Evolutionary conservation across 2,113 vertebrate genomes (phyloP).

Genomic region (Calidris pugnax): DNA sequence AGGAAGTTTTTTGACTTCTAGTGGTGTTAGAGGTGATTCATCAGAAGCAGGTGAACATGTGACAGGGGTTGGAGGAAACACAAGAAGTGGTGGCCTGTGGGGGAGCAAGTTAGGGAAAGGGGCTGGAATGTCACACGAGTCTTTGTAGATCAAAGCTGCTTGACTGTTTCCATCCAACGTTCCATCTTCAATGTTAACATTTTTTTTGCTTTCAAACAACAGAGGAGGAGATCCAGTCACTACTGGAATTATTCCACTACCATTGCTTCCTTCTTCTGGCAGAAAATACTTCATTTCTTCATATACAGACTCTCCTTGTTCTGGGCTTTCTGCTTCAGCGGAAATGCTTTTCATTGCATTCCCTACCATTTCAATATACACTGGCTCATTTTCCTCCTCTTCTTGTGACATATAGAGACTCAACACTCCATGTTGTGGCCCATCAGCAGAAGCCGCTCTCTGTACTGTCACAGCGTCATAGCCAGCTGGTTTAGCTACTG

Average conservation of each 20-base stretch:
- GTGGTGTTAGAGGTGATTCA: conserved; percentile 92
- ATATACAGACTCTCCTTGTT: conserved; percentile 88
- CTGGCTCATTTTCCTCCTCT: conserved; percentile 80
- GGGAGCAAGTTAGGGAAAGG: conserved; percentile 95
- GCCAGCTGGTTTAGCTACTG: conserved; percentile 58
- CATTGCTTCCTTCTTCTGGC: conserved; percentile 76
- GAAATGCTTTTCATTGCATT: conserved; percentile 71
- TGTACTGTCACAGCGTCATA: conserved; percentile 73
- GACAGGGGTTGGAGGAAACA: conserved; percentile 92
- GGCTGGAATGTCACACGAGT: conserved; percentile 88
- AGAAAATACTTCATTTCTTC: conserved; percentile 95
- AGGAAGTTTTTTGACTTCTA: conserved; percentile 94
- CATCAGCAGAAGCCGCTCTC: conserved; percentile 75
- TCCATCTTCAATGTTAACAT: conserved; percentile 12
- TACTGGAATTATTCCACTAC: conserved; percentile 30
- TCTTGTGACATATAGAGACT: conserved; percentile 77
- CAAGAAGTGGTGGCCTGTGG: conserved; percentile 90
- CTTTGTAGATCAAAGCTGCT: conserved; percentile 65
- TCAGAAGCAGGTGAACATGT: conserved; percentile 96
- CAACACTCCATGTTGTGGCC: conserved; percentile 65
- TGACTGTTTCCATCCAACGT: conserved; percentile 8
- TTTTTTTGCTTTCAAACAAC: conserved; percentile 65
- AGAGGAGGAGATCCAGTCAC: conserved; percentile 51
- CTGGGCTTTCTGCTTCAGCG: conserved; percentile 77
- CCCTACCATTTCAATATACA: conserved; percentile 96